phyloP scores from a whole-genome alignment of 2,797 vertebrate species.

The Tenualosa thibaudeaui region DNA sequence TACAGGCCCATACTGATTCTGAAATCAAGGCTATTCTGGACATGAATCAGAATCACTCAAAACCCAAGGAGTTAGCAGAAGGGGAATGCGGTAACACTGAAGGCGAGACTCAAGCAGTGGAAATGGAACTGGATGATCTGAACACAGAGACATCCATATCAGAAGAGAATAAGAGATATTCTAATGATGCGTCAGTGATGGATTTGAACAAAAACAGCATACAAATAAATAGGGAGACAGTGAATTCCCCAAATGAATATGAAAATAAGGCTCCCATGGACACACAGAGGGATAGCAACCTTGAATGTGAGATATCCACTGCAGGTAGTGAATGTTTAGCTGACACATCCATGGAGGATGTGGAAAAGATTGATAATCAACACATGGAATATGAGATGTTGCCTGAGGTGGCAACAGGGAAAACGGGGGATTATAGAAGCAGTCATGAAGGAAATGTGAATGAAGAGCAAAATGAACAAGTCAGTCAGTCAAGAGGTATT shows the following conservation, averaged over 20 bases:
- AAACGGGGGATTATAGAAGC: background rate
- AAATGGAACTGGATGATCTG: conserved; percentile 39
- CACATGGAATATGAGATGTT: background rate
- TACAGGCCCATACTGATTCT: background rate
- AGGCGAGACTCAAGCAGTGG: conserved; percentile 35
- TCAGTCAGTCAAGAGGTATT: background rate
- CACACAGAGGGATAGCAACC: background rate
- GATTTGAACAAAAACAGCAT: background rate
- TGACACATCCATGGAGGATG: background rate
- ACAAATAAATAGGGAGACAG: background rate
- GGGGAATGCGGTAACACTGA: conserved; percentile 15
- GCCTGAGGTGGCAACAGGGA: background rate
- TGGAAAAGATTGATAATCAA: background rate
- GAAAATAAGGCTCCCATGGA: background rate
- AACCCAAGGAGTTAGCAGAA: background rate
- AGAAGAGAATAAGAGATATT: background rate
- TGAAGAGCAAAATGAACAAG: background rate
- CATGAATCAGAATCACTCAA: background rate
- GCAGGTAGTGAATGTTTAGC: background rate
- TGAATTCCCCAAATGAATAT: background rate
- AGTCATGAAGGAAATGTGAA: background rate
- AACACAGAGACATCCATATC: background rate
- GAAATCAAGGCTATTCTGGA: background rate
- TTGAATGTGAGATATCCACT: background rate
- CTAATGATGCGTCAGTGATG: background rate